phyloP scores from a whole-genome alignment of 2,113 vertebrate species.

The Clinocottus analis region DNA sequence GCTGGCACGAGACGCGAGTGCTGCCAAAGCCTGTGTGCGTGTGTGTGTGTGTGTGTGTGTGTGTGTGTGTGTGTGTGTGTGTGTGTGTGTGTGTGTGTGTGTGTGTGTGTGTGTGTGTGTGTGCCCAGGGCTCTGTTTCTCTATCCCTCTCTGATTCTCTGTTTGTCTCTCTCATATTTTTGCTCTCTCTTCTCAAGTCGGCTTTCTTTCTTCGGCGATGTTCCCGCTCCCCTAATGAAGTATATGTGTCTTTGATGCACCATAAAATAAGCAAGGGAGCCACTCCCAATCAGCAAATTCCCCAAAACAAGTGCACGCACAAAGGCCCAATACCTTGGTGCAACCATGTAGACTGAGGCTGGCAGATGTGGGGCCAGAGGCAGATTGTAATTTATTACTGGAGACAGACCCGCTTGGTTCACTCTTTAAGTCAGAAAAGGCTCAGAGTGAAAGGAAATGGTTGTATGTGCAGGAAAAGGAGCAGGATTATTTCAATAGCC shows the following conservation, averaged over 20 bases:
- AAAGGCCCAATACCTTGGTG: neutral
- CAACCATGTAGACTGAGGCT: neutral
- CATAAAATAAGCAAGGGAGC: neutral
- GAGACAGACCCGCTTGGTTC: neutral
- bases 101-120: constrained; percentile 8
- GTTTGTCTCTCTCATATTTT: neutral
- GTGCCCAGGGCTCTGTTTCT: neutral
- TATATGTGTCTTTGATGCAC: neutral
- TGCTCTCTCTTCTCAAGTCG: neutral
- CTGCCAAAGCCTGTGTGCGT: constrained; percentile 31
- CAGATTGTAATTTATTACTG: neutral
- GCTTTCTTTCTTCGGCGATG: neutral
- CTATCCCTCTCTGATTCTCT: neutral
- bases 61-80: constrained; percentile 6
- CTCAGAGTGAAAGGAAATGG: neutral
- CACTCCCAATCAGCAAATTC: neutral
- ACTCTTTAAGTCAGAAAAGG: neutral
- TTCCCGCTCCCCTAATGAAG: neutral
- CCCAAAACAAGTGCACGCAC: neutral
- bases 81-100: constrained; percentile 2
- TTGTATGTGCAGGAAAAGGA: too few relatives aligned
- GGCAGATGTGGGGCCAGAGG: neutral
- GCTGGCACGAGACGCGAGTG: constrained; percentile 21
- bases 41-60: constrained; percentile 9
- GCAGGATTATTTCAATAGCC: neutral